phyloP scores from a whole-genome alignment of 2,113 vertebrate species.

The Campylomormyrus numenius region DNA sequence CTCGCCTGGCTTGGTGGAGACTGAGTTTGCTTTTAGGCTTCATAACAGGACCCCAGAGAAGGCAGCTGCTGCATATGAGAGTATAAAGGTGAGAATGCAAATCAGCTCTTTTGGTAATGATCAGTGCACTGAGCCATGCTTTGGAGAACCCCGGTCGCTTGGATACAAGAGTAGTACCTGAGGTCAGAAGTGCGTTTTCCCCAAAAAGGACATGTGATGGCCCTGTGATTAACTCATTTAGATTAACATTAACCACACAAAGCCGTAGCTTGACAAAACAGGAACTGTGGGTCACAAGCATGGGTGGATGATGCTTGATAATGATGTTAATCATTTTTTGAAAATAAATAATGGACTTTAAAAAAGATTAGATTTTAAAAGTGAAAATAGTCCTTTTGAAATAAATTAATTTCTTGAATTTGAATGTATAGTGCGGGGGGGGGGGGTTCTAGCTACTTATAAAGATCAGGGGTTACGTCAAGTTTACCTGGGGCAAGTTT shows the following conservation, averaged over 20 bases:
- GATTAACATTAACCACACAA: not conserved
- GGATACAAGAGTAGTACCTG: not conserved
- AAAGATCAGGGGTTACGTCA: too few species aligned
- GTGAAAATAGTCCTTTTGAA: not conserved
- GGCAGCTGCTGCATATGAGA: slow-evolving; percentile 66
- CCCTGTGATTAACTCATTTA: not conserved
- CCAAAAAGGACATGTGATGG: not conserved
- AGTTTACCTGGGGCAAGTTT: too few species aligned
- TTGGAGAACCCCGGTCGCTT: not conserved
- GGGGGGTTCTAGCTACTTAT: too few species aligned
- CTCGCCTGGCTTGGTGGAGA: slow-evolving; percentile 75
- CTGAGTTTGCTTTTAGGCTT: slow-evolving; percentile 69
- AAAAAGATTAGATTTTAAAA: not conserved
- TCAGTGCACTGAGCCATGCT: not conserved
- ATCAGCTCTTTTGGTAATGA: not conserved
- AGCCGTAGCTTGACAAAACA: not conserved
- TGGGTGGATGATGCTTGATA: not conserved
- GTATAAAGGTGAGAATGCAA: slow-evolving; percentile 58
- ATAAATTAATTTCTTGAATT: not conserved
- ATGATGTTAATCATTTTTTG: not conserved
- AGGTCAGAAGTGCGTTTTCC: not conserved
- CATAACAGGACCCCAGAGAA: slow-evolving; percentile 64
- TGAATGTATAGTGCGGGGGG: not conserved
- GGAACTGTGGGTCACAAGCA: not conserved
- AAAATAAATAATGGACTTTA: not conserved